Evolutionary conservation across 2,113 vertebrate genomes (phyloP).

Genomic region (Strix aluco): DNA sequence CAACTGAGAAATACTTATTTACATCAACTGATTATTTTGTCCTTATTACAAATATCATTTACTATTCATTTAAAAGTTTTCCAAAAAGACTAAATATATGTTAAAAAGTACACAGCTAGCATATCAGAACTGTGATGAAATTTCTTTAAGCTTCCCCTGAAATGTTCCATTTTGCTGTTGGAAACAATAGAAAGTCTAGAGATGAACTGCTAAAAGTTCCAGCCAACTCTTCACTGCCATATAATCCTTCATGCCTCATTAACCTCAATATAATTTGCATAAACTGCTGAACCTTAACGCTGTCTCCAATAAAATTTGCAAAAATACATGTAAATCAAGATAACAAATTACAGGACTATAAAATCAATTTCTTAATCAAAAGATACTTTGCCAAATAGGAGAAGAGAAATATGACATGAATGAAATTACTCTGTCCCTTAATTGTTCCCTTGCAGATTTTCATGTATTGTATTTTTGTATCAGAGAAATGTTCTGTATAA

Average conservation of each 20-base stretch:
- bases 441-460: neutral
- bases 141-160: neutral
- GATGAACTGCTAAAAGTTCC: neutral
- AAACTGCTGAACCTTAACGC: neutral
- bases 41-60: neutral
- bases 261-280: slow-evolving; percentile 18
- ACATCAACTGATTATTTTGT: neutral
- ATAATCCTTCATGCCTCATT: slow-evolving; percentile 23
- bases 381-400: neutral
- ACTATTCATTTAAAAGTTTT: neutral
- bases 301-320: neutral
- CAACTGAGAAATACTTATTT: neutral
- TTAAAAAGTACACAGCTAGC: neutral
- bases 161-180: neutral
- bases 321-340: slow-evolving; percentile 30
- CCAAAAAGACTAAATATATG: neutral
- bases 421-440: neutral
- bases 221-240: neutral
- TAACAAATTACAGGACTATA: slow-evolving; percentile 38
- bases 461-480: neutral
- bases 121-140: neutral
- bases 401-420: neutral
- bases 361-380: slow-evolving; percentile 32
- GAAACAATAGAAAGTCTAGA: neutral
- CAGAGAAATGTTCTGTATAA: neutral